Base-by-base conservation (phyloP, 2,888 invertebrate genomes). In the Micropterix aruncella region DNA sequence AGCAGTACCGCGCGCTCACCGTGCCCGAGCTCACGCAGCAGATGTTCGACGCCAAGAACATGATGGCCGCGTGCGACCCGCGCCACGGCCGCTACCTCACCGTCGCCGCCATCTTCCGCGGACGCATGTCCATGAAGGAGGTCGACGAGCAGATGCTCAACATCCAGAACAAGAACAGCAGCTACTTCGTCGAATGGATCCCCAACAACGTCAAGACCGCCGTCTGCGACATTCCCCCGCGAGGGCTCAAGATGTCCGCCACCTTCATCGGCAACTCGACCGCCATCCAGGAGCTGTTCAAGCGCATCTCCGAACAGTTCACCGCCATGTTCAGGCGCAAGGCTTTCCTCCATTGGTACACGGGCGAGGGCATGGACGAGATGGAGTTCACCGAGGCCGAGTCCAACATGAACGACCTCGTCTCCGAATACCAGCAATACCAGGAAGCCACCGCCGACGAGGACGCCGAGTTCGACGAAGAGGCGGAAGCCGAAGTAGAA, bases 311-410 rank as follows among this genome's bases (percentile, higher is more conserved):
- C 3, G 91, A 92, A 61, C 91, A 92, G 67, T 91, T 90, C 66
- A 86, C 88, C 15, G 92, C 92, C 60, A 93, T 94, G 93, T 93
- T 94, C 79, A 80, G 94, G 60, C 80, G 94, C 59, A 94, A 92
- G 73, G 94, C 94, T 67, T 94, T 94, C 82, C 78, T 94, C 66
- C 93, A 94, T 79, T 94, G 94, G 94, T 94, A 94, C 75, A 94
- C 90, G 18, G 94, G 90, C 52, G 93, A 92, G 67, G 93, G 93
- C 55, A 92, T 93, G 92, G 92, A 93, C 65, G 91, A 92, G 69
- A 90, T 93, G 91, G 92, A 92, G 70, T 93, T 92, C 77, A 92
- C 91, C 3, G 93, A 93, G 65, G 93, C 83, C 1, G 81, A 89
- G 73, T 90, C 90, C 61, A 96, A 95, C 79, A 93, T 95, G 92